Evolutionary conservation across 2,113 vertebrate species (phyloP), one percentile per base, ranked within the genome.

Genomic region (Saccopteryx leptura): DNA sequence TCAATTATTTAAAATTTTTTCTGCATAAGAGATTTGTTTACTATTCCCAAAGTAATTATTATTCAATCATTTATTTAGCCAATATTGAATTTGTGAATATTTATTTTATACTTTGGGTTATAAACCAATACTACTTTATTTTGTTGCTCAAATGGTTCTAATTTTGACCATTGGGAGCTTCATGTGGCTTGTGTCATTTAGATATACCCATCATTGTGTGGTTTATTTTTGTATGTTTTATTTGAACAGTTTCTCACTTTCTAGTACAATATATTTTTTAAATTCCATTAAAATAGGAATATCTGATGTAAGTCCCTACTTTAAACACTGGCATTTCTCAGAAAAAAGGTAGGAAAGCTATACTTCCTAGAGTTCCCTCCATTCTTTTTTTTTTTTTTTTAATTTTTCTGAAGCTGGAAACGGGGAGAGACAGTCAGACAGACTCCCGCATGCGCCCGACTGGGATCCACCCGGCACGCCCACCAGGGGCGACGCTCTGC

Each of bases 41-140:
- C 46, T 90, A 9, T 71, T 23, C 12, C 7, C 8, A 69, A 56
- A 46, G 23, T 72, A 39, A 31, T 90, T 71, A 82, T 56, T 21
- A 89, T 14, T 84, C 14, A 58, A 26, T 88, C 13, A 71, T 61
- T 75, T 86, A 63, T 19, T 94, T 80, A 24, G 4, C 21, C n/a
- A 12, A 9, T 28, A 33, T 75, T 65, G 39, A 28, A 60, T 24
- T 85, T 65, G 7, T 19, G 13, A 13, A 19, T 75, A 50, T 31
- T 90, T 72, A 89, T 48, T 92, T 86, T 85, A 28, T 66, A 31
- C 7, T 80, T 94, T 52, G 9, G 7, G 5, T 60, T 61, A 95
- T 39, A 80, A 83, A 63, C 0, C 18, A 86, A 21, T 63, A 39
- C 8, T 79, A 39, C 1, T 87, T 65, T 19, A 31, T 68, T 63